Percentiles rank a stretch among this genome's conserved stretches.
Evolutionary conservation across 2,888 invertebrate genomes (phyloP).

Genomic region (Lapara coniferarum): DNA sequence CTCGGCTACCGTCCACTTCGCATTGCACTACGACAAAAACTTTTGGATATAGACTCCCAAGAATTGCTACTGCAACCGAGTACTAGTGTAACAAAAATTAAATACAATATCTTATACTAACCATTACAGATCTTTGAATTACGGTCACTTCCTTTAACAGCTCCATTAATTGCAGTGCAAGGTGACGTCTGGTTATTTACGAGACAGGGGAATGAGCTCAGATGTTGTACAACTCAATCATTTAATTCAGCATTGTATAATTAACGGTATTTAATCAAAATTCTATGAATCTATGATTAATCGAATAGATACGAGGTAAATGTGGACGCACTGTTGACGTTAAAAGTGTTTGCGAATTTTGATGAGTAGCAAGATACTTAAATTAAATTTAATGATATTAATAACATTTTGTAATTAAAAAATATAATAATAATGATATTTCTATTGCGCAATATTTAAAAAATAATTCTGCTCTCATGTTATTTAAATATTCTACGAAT

Average conservation of each 20-base stretch:
- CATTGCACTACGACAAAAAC: too few species aligned
- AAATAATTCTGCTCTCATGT: too few species aligned
- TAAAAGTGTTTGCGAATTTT: background rate
- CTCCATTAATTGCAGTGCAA: background rate
- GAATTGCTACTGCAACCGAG: background rate
- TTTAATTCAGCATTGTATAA: slow-evolving; percentile 49
- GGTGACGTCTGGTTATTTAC: slow-evolving; percentile 27
- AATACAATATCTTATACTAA: background rate
- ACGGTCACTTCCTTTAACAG: background rate
- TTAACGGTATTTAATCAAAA: slow-evolving; percentile 48
- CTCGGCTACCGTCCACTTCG: too few species aligned
- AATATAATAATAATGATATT: too few species aligned
- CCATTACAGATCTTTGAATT: background rate
- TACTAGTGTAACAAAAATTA: background rate
- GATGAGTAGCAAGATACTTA: background rate
- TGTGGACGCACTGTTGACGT: background rate
- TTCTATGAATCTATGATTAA: slow-evolving; percentile 50
- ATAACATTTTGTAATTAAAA: too few species aligned
- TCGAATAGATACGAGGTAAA: slow-evolving; percentile 40
- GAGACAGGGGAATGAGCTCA: slow-evolving; percentile 32
- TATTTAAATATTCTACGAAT: too few species aligned
- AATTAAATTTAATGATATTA: too few species aligned
- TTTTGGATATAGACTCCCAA: too few species aligned
- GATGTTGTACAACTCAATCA: slow-evolving; percentile 46
- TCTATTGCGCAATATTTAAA: too few species aligned